Percentiles rank a stretch among this genome's conserved stretches.
Evolutionary conservation across 2,888 invertebrate species (phyloP).

Genomic region (Perdita meconis): DNA sequence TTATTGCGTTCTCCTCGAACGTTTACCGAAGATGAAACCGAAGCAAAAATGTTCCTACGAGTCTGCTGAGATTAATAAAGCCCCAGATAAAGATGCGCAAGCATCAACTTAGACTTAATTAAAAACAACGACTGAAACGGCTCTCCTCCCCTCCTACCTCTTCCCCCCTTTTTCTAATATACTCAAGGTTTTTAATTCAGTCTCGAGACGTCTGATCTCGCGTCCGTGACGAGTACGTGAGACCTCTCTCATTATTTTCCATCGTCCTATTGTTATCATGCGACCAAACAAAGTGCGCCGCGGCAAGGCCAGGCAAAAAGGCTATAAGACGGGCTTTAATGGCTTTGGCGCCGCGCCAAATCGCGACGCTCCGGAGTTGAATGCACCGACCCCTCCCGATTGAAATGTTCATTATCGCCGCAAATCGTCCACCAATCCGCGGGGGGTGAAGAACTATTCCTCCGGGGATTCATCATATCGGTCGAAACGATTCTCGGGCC

Average conservation of each 20-base stretch:
- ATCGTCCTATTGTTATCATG: constrained; percentile 79
- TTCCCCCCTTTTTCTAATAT: constrained; percentile 11
- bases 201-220: constrained; percentile 53
- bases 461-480: background rate
- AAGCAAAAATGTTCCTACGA: background rate
- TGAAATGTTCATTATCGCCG: constrained; percentile 77
- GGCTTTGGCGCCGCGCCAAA: constrained; percentile 78
- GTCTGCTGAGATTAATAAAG: constrained; percentile 32
- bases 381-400: constrained; percentile 70
- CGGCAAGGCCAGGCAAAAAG: constrained; percentile 67
- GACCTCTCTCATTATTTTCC: constrained; percentile 75
- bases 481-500: background rate
- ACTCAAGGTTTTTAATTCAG: constrained; percentile 56
- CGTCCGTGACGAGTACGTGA: constrained; percentile 16
- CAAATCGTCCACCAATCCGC: constrained; percentile 65
- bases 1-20: constrained; percentile 10
- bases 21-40: background rate
- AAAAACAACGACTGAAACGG: constrained; percentile 31
- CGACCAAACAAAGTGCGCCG: constrained; percentile 78
- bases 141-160: background rate
- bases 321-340: constrained; percentile 76
- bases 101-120: constrained; percentile 45
- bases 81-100: constrained; percentile 1
- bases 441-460: background rate
- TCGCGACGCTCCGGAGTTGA: constrained; percentile 63